Base-by-base conservation (phyloP, 2,888 invertebrate species). In the Catocala fraxini region DNA sequence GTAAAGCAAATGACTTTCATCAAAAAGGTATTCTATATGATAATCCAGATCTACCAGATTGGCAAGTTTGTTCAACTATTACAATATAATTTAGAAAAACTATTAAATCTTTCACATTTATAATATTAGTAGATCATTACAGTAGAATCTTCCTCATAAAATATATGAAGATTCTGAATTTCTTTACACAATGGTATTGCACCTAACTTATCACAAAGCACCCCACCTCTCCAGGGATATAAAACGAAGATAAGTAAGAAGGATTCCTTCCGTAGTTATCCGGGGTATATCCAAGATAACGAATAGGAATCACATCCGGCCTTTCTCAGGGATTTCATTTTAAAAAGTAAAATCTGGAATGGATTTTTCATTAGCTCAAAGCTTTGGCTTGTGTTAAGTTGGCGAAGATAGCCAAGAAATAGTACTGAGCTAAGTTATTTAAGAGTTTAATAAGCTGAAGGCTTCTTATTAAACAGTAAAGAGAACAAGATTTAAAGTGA, bases 331-430 rank as follows among this genome's bases (percentile, higher is more conserved):
- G 47, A 56, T 56, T 51, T 15, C 58, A 59, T 61, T 61, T 61
- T 39, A 45, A 72, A 75, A 64, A 57, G 49, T 54, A 63, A 70
- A 71, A 53, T 61, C 46, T 10, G n/a, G 39, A 49, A 62, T 57
- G 59, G 60, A 64, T 76, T 70, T 76, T 65, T 73, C 68, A 76
- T 73, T 76, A 65, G 42, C 53, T 15, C 33, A 13, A 15, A 55
- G 55, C 56, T 63, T 58, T 51, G 13, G 10, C 39, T 61, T 58
- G 63, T 61, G 65, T 59, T 62, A 60, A 75, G 51, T 56, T 47
- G 34, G 12, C 15, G 3, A 11, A 58, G 69, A 71, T 56, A 54
- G 45, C 53, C 46, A 48, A 61, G 48, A 48, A 71, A 63, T 64
- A 62, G 41, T 46, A 65, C n/a, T 10, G 45, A 57, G 48, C 13